Base-by-base conservation (phyloP, 2,888 invertebrate genomes). In the Aspidiotus destructor region DNA sequence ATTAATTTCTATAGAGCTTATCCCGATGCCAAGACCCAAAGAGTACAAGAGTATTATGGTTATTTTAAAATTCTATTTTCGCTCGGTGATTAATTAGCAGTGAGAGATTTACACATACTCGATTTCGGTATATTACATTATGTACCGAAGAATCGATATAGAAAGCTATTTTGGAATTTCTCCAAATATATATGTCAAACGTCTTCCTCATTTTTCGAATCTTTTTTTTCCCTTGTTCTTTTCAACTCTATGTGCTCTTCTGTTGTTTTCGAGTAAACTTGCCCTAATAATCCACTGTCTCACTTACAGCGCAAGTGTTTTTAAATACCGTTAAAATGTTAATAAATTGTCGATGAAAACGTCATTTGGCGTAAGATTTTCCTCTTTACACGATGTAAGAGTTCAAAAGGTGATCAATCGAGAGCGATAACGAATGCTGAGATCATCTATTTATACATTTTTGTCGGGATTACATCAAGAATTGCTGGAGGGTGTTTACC, bases 281-380 rank as follows among this genome's bases (percentile, higher is more conserved):
- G 63, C 63, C 63, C 63, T 54, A 62, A 67, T 67, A 67, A 60
- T 60, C 67, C 60, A 67, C 48, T 67, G 67, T 67, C 67, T 67
- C 60, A 67, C 67, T 60, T 67, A 58, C 16, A n/a, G 10, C 17
- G 2, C 57, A n/a, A 48, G 17, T n/a, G 55, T 54, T 54, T 17
- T 17, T 10, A 60, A 60, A 17, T 3, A 40, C 8, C 17, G 9
- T 28, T 60, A 11, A 15, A 60, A 42, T 41, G 61, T 52, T 65
- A 67, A 67, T 67, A 67, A 67, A 67, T 67, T 58, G 48, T 28
- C 28, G 28, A 28, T 28, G 28, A 28, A 28, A 28, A 3, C 28
- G 28, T 28, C 28, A 28, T 28, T 28, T 28, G 28, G 28, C 28
- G 28, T 5, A 28, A 28, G 28, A 28, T 28, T 28, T 28, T 28